Conservation (phyloP, 2,797 vertebrate genomes). For the Syngnathus acus region DNA sequence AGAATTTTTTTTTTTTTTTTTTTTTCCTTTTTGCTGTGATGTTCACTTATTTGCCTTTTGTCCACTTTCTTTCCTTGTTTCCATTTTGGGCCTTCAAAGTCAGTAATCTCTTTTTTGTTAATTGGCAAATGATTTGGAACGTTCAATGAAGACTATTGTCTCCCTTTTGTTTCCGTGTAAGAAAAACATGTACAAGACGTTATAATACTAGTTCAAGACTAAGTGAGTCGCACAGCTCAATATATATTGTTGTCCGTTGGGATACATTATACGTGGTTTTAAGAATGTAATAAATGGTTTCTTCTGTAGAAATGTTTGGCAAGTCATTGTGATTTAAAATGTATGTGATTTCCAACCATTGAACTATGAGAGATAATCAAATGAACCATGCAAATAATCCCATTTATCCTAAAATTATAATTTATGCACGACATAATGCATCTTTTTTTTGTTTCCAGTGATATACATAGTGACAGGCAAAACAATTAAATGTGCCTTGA, state of each 20-base stretch:
- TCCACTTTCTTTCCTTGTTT: slow-evolving; percentile 52
- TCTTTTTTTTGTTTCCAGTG: background rate
- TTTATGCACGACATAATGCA: background rate
- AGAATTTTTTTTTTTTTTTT: slow-evolving; percentile 49
- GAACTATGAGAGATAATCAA: background rate
- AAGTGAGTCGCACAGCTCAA: slow-evolving; percentile 58
- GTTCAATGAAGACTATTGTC: slow-evolving; percentile 47
- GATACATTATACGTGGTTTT: slow-evolving; percentile 72
- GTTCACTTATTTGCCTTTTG: slow-evolving; percentile 55
- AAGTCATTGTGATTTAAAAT: slow-evolving; percentile 22
- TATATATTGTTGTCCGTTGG: slow-evolving; percentile 70
- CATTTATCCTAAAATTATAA: too few species aligned
- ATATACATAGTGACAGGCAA: background rate
- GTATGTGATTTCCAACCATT: background rate
- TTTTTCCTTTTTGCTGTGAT: slow-evolving; percentile 58
- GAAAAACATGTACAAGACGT: slow-evolving; percentile 62
- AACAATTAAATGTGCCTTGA: background rate
- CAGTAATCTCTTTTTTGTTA: slow-evolving; percentile 77
- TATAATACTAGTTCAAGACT: slow-evolving; percentile 66
- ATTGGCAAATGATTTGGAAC: slow-evolving; percentile 69
- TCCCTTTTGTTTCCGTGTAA: slow-evolving; percentile 52
- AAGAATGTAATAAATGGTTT: slow-evolving; percentile 77
- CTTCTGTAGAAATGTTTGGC: slow-evolving; percentile 49
- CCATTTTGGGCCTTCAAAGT: slow-evolving; percentile 76
- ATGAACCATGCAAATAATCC: too few species aligned